A percentile compares a stretch with the other conserved stretches of the same genome.
Evolutionary conservation across 35 echinoderm and acorn worm genomes (phyloP).

Genomic region (Heliocidaris tuberculata): DNA sequence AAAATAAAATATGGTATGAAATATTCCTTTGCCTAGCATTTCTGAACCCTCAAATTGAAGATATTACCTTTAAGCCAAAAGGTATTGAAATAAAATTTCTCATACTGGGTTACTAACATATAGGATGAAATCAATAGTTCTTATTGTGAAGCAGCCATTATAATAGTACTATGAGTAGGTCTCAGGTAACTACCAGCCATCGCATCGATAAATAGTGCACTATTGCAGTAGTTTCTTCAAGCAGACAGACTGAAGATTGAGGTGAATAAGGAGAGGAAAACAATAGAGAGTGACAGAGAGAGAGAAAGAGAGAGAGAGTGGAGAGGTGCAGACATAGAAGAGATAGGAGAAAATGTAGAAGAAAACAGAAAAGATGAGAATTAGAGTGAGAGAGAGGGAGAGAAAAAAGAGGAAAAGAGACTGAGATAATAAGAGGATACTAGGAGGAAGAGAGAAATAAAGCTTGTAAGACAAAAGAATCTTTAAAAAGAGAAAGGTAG

Average conservation of each 20-base stretch:
- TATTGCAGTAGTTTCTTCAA: neutral
- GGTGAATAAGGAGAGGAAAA: too few species aligned
- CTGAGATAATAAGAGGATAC: neutral
- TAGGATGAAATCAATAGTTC: conserved; percentile 11
- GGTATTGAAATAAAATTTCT: neutral
- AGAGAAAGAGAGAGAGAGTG: neutral
- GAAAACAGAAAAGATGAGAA: too few species aligned
- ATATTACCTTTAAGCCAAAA: neutral
- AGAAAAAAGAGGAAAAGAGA: neutral
- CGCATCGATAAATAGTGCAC: neutral
- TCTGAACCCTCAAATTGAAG: neutral
- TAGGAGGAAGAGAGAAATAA: neutral
- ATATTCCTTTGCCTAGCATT: neutral
- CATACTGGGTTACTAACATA: neutral
- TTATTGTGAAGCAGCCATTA: neutral
- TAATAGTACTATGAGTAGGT: neutral
- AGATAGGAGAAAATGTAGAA: neutral
- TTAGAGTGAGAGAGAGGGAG: neutral
- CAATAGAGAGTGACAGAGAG: too few species aligned
- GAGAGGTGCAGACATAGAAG: neutral
- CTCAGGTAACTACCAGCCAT: neutral
- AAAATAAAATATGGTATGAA: too few species aligned
- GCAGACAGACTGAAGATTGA: too few species aligned
- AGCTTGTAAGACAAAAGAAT: neutral
- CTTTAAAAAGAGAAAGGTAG: neutral